Evolutionary conservation across 2,113 vertebrate genomes (phyloP).

Genomic region (Melozone crissalis): DNA sequence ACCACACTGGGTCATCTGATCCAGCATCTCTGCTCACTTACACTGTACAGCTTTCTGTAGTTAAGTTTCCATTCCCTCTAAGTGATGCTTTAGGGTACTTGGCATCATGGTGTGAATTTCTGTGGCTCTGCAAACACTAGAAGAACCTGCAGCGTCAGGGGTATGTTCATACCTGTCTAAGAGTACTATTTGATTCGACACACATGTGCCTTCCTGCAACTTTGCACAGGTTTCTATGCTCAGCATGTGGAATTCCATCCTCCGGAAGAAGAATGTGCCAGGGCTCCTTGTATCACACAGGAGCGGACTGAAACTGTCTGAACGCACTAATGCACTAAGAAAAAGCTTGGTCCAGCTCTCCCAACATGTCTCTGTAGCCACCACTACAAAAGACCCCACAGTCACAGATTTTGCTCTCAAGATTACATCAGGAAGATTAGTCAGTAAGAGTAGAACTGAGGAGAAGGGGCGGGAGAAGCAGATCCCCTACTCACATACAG

Average conservation of each 20-base stretch:
- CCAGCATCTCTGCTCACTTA: not conserved
- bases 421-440: not conserved
- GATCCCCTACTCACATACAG: not conserved
- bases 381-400: not conserved
- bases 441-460: not conserved
- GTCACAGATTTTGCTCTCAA: not conserved
- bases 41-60: not conserved
- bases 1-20: not conserved
- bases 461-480: not conserved
- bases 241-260: fast-evolving
- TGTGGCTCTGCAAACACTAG: not conserved
- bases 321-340: not conserved
- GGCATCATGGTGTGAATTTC: not conserved
- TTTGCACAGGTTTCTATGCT: not conserved
- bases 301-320: not conserved
- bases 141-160: not conserved
- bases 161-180: not conserved
- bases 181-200: not conserved
- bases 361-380: not conserved
- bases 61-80: not conserved
- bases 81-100: not conserved
- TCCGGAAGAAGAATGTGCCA: not conserved
- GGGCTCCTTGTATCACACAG: not conserved
- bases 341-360: not conserved
- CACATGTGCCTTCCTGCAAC: not conserved